phyloP scores from a whole-genome alignment of 2,888 invertebrate species.

The Caenorhabditis doughertyi region DNA sequence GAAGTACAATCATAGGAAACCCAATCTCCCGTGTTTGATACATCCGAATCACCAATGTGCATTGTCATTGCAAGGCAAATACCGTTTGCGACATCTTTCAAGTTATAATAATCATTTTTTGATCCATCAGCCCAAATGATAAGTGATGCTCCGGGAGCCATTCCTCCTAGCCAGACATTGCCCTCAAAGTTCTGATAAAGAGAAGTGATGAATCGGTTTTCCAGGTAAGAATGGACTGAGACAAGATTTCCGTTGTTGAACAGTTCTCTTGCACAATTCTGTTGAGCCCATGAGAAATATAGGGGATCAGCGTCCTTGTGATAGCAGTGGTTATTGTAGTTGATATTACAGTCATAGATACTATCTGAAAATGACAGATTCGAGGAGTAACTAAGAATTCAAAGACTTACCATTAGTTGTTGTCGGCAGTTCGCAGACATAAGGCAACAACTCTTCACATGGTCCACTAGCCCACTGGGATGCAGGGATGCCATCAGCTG shows the following conservation, averaged over 20 bases:
- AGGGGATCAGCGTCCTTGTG: too few species aligned
- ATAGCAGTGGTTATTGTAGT: slow-evolving; percentile 10
- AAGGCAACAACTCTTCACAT: background rate
- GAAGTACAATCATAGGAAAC: background rate
- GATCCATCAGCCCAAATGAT: slow-evolving; percentile 20
- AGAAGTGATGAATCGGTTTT: slow-evolving; percentile 4
- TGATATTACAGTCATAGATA: background rate
- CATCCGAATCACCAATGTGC: background rate
- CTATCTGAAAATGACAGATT: background rate
- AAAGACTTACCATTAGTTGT: background rate
- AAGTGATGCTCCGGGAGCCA: slow-evolving; percentile 1
- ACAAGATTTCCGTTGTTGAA: background rate
- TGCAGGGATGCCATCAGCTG: background rate
- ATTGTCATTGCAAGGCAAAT: background rate
- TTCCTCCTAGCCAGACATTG: background rate
- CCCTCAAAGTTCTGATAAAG: background rate
- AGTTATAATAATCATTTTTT: background rate
- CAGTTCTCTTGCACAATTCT: background rate
- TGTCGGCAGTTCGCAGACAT: slow-evolving; percentile 2
- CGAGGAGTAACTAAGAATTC: too few species aligned
- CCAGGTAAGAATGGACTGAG: background rate
- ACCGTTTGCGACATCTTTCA: background rate
- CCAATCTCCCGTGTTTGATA: background rate
- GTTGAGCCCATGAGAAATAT: background rate
- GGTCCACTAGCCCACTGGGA: slow-evolving; percentile 1